phyloP scores from a whole-genome alignment of 1,140 invertebrate species.

The Odontomachus brunneus region DNA sequence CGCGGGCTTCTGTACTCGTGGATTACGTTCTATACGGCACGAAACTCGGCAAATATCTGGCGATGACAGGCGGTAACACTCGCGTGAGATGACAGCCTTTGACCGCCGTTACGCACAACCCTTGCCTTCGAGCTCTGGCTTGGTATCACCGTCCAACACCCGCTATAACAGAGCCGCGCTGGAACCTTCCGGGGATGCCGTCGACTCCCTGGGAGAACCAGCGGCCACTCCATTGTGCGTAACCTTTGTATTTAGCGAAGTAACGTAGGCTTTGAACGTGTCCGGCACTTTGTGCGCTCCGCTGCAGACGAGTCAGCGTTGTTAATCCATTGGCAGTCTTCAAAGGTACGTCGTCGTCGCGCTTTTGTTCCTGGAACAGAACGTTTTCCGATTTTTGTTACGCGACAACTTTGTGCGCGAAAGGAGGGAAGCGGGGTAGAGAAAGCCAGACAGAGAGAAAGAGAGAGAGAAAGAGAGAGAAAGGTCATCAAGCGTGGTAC shows the following conservation, averaged over 20 bases:
- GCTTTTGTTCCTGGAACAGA: slow-evolving; percentile 29
- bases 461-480: background rate
- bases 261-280: slow-evolving; percentile 68
- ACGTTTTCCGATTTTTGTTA: slow-evolving; percentile 35
- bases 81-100: slow-evolving; percentile 72
- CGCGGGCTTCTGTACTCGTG: background rate
- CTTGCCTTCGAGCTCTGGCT: slow-evolving; percentile 49
- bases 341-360: slow-evolving; percentile 44
- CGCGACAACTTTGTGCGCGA: background rate
- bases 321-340: slow-evolving; percentile 68
- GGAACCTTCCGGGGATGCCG: slow-evolving; percentile 32
- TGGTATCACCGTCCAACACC: slow-evolving; percentile 56
- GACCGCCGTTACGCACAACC: slow-evolving; percentile 65
- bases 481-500: background rate
- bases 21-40: slow-evolving; percentile 23
- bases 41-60: slow-evolving; percentile 62
- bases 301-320: slow-evolving; percentile 54
- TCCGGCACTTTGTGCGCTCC: slow-evolving; percentile 60
- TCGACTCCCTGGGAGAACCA: slow-evolving; percentile 63
- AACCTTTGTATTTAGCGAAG: slow-evolving; percentile 69
- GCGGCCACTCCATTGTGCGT: slow-evolving; percentile 69
- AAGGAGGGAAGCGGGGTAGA: background rate
- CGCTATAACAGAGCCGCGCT: slow-evolving; percentile 49
- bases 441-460: no score
- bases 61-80: slow-evolving; percentile 73